Conservation (phyloP, 2,888 invertebrate species). For the Leptopterna dolabrata region DNA sequence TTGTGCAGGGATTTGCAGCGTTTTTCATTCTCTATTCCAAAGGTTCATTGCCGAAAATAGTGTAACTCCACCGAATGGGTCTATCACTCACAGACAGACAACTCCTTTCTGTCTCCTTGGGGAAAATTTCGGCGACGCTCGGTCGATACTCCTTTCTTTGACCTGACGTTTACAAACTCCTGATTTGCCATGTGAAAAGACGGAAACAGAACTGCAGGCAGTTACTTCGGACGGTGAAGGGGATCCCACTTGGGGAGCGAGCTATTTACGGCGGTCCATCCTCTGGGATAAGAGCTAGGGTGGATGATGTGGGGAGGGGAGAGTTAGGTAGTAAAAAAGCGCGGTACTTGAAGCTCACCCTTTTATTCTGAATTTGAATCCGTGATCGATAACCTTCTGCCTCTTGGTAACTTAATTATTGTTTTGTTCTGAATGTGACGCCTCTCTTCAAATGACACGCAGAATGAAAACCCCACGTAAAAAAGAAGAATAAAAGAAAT, state of each 20-base stretch:
- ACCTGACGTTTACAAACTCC: neutral
- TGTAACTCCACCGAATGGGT: neutral
- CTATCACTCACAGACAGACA: neutral
- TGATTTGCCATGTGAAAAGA: constrained; percentile 7
- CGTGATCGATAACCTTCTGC: neutral
- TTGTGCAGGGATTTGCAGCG: too few species aligned
- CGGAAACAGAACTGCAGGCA: neutral
- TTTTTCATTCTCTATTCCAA: too few species aligned
- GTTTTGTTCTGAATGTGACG: too few species aligned
- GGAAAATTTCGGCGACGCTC: neutral
- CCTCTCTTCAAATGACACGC: too few species aligned
- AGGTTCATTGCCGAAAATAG: too few species aligned
- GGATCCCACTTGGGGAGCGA: neutral
- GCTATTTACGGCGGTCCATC: constrained; percentile 1
- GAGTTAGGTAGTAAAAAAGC: neutral
- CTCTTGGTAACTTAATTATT: neutral
- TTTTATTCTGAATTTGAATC: neutral
- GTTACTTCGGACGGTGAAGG: neutral
- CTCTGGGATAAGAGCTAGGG: neutral
- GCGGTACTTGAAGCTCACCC: neutral
- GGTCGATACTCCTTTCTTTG: neutral
- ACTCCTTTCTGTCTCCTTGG: neutral
- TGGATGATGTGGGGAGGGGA: neutral
- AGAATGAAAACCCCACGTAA: too few species aligned
- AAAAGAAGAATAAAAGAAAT: too few species aligned